Conservation (phyloP, 2,888 invertebrate species). For the Thymelicus acteon region DNA sequence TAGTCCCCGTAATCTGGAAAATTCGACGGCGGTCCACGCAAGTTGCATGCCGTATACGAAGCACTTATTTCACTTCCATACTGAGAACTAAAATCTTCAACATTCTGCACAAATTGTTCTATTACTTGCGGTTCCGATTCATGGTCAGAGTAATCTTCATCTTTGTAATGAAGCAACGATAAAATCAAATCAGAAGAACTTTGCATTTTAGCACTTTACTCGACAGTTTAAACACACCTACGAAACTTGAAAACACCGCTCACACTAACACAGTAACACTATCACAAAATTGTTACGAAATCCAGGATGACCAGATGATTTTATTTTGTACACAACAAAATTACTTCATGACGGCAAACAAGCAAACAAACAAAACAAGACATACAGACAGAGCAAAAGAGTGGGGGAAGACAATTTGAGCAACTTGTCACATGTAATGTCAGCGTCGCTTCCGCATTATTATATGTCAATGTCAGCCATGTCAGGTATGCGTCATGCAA, state of each 20-base stretch:
- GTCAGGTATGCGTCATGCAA: no score
- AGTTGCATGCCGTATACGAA: slow-evolving; percentile 94
- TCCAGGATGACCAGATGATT: slow-evolving; percentile 10
- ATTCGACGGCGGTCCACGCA: slow-evolving; percentile 92
- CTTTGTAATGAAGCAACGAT: slow-evolving; percentile 73
- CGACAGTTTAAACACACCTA: background rate
- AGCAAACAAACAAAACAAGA: slow-evolving; percentile 7
- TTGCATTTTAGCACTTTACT: slow-evolving; percentile 59
- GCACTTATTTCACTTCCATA: slow-evolving; percentile 95
- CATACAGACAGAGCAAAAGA: background rate
- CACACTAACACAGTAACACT: background rate
- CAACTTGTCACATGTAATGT: no score
- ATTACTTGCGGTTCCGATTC: slow-evolving; percentile 76
- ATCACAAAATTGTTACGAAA: background rate
- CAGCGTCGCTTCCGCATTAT: no score
- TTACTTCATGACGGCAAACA: slow-evolving; percentile 6
- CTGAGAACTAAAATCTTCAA: slow-evolving; percentile 94
- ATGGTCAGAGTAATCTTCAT: slow-evolving; percentile 60
- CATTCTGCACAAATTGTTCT: slow-evolving; percentile 91
- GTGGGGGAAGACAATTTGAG: no score
- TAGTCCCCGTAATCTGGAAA: slow-evolving; percentile 97
- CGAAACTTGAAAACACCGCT: background rate
- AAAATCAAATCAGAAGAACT: slow-evolving; percentile 75
- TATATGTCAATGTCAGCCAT: no score
- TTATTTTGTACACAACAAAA: slow-evolving; percentile 30